Base-by-base conservation (phyloP, 2,888 invertebrate species). In the Nephrotoma guestfalica region DNA sequence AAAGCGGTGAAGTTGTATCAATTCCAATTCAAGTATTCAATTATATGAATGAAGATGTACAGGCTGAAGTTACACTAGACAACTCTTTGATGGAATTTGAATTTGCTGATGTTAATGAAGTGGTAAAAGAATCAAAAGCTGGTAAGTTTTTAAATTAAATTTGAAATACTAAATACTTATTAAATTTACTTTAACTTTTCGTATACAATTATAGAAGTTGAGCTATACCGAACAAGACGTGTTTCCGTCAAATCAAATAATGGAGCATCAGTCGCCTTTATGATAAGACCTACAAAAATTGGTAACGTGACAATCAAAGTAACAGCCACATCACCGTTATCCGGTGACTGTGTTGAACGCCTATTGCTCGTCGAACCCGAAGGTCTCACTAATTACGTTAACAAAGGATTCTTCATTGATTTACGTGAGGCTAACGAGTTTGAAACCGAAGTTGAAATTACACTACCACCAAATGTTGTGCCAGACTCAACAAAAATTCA, bases 21-120 rank as follows among this genome's bases (percentile, higher is more conserved):
- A 94, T 98, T 86, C 96, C 98, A 85, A 95, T 97, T 11, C 95
- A 96, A 2, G 94, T 99, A 7, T 97, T 96, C 91, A 99, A 98
- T 91, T 97, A 98, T 89, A 93, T 97, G 92, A 94, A 95, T 13
- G 94, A 94, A 87, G 95, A 96, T 88, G 93, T 96, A 0, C 93
- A 93, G 13, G 96, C 96, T 0, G 96, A 97, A 89, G 95, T 99
- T 0, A 96, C 96, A 0, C 93, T 99, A 90, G 96, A 97, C 89
- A 96, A 96, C 91, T 93, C 94, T 11, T 95, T 95, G 86, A 95
- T 95, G 88, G 95, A 96, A 89, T 97, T 95, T 90, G 95, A 96
- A 89, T 97, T 97, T 90, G 95, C 96, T 87, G 96, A 96, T 88
- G 92, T 95, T 86, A n/a, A 47, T 13, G 11, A 47, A 47, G 2